Conservation (phyloP, 2,113 vertebrate genomes). For the Phoxinus phoxinus region DNA sequence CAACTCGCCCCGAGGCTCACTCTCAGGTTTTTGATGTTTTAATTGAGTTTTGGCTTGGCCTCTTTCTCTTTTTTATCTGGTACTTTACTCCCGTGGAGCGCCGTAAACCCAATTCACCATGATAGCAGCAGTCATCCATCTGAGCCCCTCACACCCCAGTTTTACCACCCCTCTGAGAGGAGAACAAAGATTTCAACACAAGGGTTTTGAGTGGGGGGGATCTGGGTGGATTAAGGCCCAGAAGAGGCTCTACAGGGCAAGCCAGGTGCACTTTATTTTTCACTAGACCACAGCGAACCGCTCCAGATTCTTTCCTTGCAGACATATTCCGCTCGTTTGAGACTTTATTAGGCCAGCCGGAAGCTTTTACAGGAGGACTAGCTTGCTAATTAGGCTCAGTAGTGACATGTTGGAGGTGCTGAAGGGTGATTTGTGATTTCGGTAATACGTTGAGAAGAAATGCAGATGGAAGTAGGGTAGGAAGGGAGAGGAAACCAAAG, state of each 20-base stretch:
- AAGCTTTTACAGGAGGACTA: slow-evolving; percentile 37
- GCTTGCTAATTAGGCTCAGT: slow-evolving; percentile 54
- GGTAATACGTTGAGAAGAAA: slow-evolving; percentile 40
- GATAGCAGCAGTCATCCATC: slow-evolving; percentile 47
- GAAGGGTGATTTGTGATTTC: slow-evolving; percentile 42
- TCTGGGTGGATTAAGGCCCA: slow-evolving; percentile 38
- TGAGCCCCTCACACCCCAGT: slow-evolving; percentile 40
- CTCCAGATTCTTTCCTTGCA: slow-evolving; percentile 10
- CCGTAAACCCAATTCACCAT: slow-evolving; percentile 50
- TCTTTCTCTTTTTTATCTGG: slow-evolving; percentile 54
- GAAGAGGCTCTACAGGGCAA: slow-evolving; percentile 37
- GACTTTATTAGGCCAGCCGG: slow-evolving; percentile 28
- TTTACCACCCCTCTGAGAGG: slow-evolving; percentile 48
- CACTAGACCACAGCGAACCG: slow-evolving; percentile 10
- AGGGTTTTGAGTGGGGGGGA: slow-evolving; percentile 35
- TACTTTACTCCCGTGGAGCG: slow-evolving; percentile 40
- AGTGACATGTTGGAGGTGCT: slow-evolving; percentile 25
- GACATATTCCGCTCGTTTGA: slow-evolving; percentile 51
- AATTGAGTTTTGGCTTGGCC: slow-evolving; percentile 53
- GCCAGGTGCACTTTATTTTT: slow-evolving; percentile 59
- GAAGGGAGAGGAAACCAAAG: background rate
- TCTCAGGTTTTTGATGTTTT: slow-evolving; percentile 56
- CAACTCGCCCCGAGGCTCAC: slow-evolving; percentile 24
- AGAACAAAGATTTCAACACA: slow-evolving; percentile 56
- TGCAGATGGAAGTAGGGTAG: background rate